Evolutionary conservation across 2,113 vertebrate species (phyloP), one percentile per base, ranked within the genome.

Genomic region (Clinocottus analis): DNA sequence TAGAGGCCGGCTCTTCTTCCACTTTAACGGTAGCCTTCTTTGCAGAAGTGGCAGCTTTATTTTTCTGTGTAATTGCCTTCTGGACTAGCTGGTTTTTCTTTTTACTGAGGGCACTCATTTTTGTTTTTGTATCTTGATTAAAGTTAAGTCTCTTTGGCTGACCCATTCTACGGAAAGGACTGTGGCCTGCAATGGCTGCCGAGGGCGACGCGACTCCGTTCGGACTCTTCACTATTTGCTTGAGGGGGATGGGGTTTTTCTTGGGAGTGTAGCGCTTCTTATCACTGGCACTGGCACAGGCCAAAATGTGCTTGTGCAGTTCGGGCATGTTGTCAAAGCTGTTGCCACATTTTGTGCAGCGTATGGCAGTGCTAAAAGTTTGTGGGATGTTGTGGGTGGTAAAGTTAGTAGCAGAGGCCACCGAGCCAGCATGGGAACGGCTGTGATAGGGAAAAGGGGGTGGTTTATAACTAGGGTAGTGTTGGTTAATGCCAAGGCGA

Each of bases 381-480:
- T 99, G 98, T 4, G 98, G 98, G 72, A 99, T 99, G 90, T 99
- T 99, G 92, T 99, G 98, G 31, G 98, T 99, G 9, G 97, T 99
- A 91, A 99, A 99, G 84, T 98, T 97, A 4, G 97, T 99, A n/a
- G 98, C 98, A 0, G 97, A 98, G 37, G 94, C 94, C 23, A 97
- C 96, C 1, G 97, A 96, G 10, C 95, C 96, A 84, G 96, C 95
- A 8, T 97, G 96, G 39, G 97, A 97, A 19, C 97, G 96, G 89
- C 96, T 98, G 79, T 99, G 98, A 91, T 99, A 99, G 55, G 98
- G 98, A 86, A 99, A 99, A 0, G 98, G 98, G 19, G 98, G 98
- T 0, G 98, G 98, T 71, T 99, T 99, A 91, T 97, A 99, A 91
- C 98, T 99, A 0, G 98, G 98, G 87, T 99, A 99, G 94, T 98